Conservation (phyloP, 2,797 vertebrate genomes). For the Caiman crocodilus region DNA sequence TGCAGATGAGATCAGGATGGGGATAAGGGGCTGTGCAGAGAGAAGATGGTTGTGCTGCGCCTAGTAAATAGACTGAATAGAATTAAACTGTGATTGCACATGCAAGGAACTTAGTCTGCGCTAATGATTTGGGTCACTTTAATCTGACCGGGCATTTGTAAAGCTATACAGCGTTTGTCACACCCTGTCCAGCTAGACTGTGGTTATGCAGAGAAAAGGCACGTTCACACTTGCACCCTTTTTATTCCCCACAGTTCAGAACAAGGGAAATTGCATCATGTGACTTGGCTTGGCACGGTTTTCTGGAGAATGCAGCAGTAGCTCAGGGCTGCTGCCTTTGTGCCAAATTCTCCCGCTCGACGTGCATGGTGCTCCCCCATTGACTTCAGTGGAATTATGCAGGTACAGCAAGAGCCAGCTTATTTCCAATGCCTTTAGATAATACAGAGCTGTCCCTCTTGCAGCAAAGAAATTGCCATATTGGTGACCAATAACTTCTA, state of each 20-base stretch:
- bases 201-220: not conserved
- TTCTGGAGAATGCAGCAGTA: not conserved
- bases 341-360: not conserved
- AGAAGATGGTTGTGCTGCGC: not conserved
- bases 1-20: not conserved
- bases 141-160: not conserved
- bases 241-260: not conserved
- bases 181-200: not conserved
- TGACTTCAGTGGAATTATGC: not conserved
- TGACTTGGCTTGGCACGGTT: not conserved
- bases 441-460: not conserved
- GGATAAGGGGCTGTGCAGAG: not conserved
- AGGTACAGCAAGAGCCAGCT: not conserved
- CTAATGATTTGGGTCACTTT: not conserved
- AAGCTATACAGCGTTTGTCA: not conserved
- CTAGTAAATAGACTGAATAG: not conserved
- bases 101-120: not conserved
- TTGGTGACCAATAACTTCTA: not conserved
- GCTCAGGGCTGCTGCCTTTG: accelerated
- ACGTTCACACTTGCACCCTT: not conserved
- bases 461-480: not conserved
- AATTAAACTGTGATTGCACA: not conserved
- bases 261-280: not conserved
- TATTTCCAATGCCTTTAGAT: not conserved
- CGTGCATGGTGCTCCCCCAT: not conserved